Evolutionary conservation across 1,140 invertebrate genomes (phyloP).

Genomic region (Leptoteleia sp.): DNA sequence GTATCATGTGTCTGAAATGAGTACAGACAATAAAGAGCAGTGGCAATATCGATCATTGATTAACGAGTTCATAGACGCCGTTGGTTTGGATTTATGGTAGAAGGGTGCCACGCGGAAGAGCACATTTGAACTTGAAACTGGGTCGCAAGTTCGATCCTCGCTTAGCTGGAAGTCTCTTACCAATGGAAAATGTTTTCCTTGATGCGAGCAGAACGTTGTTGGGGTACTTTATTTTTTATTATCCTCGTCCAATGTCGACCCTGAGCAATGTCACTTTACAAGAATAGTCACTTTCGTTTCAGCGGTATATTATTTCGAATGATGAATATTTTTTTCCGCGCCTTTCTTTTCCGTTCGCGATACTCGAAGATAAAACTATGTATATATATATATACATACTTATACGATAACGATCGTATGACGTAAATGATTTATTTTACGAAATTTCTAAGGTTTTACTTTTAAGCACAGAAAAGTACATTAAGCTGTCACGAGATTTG

Average conservation of each 20-base stretch:
- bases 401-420: too few species aligned
- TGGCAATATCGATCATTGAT: too few species aligned
- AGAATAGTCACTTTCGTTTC: constrained; percentile 21
- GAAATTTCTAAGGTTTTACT: too few species aligned
- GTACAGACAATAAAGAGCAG: too few species aligned
- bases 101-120: constrained; percentile 60
- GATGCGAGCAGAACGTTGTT: constrained; percentile 12
- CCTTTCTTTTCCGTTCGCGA: constrained; percentile 14
- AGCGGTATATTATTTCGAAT: constrained; percentile 27
- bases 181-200: constrained; percentile 44
- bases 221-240: constrained; percentile 42
- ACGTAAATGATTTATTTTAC: too few species aligned
- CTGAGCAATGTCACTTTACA: constrained; percentile 35
- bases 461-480: too few species aligned
- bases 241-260: constrained; percentile 39
- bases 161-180: constrained; percentile 26
- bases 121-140: constrained; percentile 64
- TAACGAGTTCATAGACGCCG: constrained; percentile 47
- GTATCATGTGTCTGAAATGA: too few species aligned
- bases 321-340: constrained; percentile 9
- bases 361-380: not conserved
- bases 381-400: too few species aligned
- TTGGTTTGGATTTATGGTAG: constrained; percentile 31
- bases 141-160: constrained; percentile 63
- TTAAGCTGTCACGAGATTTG: too few species aligned